Evolutionary conservation across 2,797 vertebrate genomes (phyloP).

Genomic region (Enteromius paludinosus): DNA sequence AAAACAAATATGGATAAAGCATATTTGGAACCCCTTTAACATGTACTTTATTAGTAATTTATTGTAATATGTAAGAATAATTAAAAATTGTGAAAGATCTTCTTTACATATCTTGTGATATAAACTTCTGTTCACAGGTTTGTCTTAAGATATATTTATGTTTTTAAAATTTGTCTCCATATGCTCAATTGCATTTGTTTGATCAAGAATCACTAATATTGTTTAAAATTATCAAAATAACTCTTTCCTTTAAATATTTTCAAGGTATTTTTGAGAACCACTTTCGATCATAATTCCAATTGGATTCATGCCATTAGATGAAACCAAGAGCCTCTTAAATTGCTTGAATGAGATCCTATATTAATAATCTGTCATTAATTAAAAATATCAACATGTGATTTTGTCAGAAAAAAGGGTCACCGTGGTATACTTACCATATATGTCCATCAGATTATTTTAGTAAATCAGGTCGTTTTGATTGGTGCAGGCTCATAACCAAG

Average conservation of each 20-base stretch:
- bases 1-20: not conserved
- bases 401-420: not conserved
- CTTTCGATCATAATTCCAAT: not conserved
- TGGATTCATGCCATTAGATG: not conserved
- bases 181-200: not conserved
- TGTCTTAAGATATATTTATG: not conserved
- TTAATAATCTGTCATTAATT: not conserved
- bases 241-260: not conserved
- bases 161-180: not conserved
- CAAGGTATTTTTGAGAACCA: not conserved
- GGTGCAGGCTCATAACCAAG: slow-evolving; percentile 39
- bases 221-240: not conserved
- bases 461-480: slow-evolving; percentile 50
- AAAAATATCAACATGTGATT: not conserved
- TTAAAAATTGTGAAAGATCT: not conserved
- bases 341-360: not conserved
- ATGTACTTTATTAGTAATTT: not conserved
- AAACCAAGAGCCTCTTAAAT: not conserved
- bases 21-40: too few species aligned
- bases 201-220: not conserved
- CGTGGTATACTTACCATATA: not conserved
- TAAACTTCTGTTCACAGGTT: not conserved
- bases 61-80: not conserved
- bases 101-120: not conserved
- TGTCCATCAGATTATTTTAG: slow-evolving; percentile 6